Evolutionary conservation across 1,140 invertebrate genomes (phyloP), one percentile per base, ranked within the genome.

Genomic region (Drosophila tropicalis): DNA sequence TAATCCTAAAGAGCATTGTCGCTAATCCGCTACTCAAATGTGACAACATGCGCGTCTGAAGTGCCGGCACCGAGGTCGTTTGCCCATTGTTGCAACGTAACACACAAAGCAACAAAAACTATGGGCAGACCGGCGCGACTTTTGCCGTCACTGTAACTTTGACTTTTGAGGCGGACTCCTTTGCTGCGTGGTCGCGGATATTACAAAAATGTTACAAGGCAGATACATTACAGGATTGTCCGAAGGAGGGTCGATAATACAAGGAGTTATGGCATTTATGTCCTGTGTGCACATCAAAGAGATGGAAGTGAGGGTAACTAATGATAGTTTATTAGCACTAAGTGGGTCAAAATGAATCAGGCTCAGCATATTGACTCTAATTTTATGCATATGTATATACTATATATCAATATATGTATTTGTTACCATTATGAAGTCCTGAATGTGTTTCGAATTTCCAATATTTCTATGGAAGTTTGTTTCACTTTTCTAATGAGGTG

Each of bases 1-100:
- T 91, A 91, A 91, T 91, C 90, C 90, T 67, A 81, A 84, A 90
- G 76, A 87, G 81, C 67, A 75, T 71, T 76, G 62, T 70, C 76
- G 79, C 90, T 91, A 91, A 91, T 91, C 90, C 90, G 87, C 90
- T 90, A 90, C 74, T 82, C 79, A 90, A 90, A 91, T 91, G 90
- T 81, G 82, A 54, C 81, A 86, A 91, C 90, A 91, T 91, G 90
- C 79, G 79, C 87, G 76, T 77, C 87, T 81, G 77, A 87, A 89
- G 84, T 83, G 79, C 79, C 77, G 84, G 64, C 68, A 29, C 29
- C 29, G 62, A 68, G 60, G 60, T 70, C 55, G 54, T 51, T 62
- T 13, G 36, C 36, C 36, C 54, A 47, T 58, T 60, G 56, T 62
- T 36, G 56, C 34, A 58, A 58, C 56, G 32, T 58, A 58, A 58